Conservation (phyloP, 2,797 vertebrate species). For the Calcarius lapponicus region DNA sequence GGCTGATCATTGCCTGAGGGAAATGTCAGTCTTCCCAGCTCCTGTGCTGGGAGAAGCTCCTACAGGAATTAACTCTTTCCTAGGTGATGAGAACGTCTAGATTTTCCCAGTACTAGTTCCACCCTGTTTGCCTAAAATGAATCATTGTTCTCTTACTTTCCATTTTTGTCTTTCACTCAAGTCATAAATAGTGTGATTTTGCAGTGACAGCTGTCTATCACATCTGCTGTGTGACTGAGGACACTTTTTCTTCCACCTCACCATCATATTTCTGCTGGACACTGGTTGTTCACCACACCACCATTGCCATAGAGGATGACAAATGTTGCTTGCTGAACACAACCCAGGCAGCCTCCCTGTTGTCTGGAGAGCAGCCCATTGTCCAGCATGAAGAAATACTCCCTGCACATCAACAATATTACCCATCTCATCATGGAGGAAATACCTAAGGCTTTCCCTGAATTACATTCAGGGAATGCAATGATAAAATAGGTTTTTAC, state of each 20-base stretch:
- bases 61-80: constrained; percentile 54
- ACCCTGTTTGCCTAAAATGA: not conserved
- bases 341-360: not conserved
- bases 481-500: not conserved
- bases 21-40: constrained; percentile 35
- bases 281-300: not conserved
- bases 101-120: not conserved
- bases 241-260: not conserved
- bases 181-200: not conserved
- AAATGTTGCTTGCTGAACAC: not conserved
- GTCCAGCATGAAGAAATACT: not conserved
- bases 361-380: not conserved
- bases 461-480: not conserved
- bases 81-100: not conserved
- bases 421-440: not conserved
- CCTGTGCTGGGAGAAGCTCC: not conserved
- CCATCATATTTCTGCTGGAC: not conserved
- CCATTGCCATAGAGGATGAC: not conserved
- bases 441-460: not conserved
- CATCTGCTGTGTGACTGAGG: not conserved
- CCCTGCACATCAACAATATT: not conserved
- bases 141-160: not conserved
- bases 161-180: not conserved
- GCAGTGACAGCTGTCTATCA: not conserved
- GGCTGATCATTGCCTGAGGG: constrained; percentile 34